Base-by-base conservation (phyloP, 2,113 vertebrate species). In the rat (Rattus norvegicus) region DNA sequence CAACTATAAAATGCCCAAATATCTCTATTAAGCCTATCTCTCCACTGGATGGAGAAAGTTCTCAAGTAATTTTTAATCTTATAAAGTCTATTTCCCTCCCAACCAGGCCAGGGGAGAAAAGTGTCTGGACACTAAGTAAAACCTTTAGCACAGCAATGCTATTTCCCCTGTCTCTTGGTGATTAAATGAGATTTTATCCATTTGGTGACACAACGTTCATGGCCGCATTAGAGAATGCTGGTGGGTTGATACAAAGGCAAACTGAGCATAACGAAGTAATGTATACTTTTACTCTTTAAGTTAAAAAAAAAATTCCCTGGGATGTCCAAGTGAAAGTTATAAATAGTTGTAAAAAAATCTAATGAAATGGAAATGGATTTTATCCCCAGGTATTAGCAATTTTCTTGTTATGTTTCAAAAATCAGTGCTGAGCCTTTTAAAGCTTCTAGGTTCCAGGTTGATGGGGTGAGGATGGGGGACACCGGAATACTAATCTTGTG, bases 231-330 rank as follows among this genome's bases (percentile, higher is more conserved):
- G 77, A n/a, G 95, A 39, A 80, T 94, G 36, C 83, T 95, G 5
- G 77, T 70, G 65, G 86, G 72, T n/a, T 93, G 49, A 94, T 20
- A 56, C 70, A 93, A 92, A 93, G 92, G 43, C 77, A 93, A 97
- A 39, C 52, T 75, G 59, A 86, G 85, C 95, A 77, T 97, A 72
- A 93, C 63, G 84, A 95, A 75, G 65, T 92, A 83, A 75, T 59
- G 43, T 96, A 92, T 95, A 96, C 92, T 97, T 97, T 91, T 91
- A 90, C 69, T 95, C 77, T 84, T 95, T 85, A 96, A 97, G 92
- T 88, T 96, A 76, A 98, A 95, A 43, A 43, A 43, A 43, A 43
- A 69, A 93, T 26, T 94, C 28, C 59, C 91, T 8, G 69, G 47
- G 84, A 93, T 16, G n/a, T 73, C 95, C 69, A 90, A 84, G 39